Evolutionary conservation across 2,113 vertebrate genomes (phyloP).

Genomic region (Ameiurus melas): DNA sequence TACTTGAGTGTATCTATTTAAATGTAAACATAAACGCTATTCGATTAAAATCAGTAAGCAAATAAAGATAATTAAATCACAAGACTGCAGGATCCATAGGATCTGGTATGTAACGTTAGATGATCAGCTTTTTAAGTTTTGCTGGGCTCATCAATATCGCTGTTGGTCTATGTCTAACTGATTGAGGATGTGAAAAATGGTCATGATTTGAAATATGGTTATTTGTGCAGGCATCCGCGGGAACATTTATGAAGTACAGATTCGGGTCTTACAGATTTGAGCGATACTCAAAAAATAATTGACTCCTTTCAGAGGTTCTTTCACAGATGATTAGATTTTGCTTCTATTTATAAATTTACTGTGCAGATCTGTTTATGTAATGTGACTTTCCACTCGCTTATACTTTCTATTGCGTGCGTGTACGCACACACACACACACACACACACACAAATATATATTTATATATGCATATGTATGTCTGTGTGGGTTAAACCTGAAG

Average conservation of each 20-base stretch:
- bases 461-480: too few species aligned
- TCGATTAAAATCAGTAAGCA: background rate
- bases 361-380: background rate
- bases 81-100: background rate
- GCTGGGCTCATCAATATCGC: background rate
- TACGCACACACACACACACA: background rate
- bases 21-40: background rate
- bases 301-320: background rate
- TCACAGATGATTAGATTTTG: constrained; percentile 1
- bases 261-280: background rate
- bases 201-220: background rate
- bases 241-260: background rate
- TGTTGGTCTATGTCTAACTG: background rate
- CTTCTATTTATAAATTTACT: constrained; percentile 17
- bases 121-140: background rate
- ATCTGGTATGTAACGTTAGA: background rate
- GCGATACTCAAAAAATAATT: background rate
- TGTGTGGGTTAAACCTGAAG: constrained; percentile 17
- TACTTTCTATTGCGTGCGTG: background rate
- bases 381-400: background rate
- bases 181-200: background rate
- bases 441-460: background rate
- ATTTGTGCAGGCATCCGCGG: background rate
- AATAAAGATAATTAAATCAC: too few species aligned
- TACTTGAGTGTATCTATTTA: background rate